phyloP scores from a whole-genome alignment of 2,888 invertebrate genomes.

The Trisateles emortualis region DNA sequence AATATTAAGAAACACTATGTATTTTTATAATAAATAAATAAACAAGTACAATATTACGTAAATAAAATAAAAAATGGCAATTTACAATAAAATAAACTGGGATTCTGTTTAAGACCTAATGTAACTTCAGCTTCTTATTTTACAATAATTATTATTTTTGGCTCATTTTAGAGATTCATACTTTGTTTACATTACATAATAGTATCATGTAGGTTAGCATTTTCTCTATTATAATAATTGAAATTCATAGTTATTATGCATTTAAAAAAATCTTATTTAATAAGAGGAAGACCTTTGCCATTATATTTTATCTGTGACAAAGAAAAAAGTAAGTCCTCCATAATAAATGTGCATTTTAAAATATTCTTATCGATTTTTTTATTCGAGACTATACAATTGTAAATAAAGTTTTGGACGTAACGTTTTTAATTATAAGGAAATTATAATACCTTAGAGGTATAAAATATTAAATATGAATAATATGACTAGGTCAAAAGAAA shows the following conservation, averaged over 20 bases:
- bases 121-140: constrained; percentile 26
- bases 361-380: constrained; percentile 27
- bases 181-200: constrained; percentile 25
- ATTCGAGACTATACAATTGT: constrained; percentile 48
- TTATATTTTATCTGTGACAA: constrained; percentile 35
- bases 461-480: constrained; percentile 28
- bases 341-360: constrained; percentile 44
- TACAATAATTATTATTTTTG: constrained; percentile 30
- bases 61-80: no score
- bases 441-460: constrained; percentile 40
- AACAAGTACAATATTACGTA: no score
- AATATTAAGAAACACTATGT: no score
- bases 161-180: constrained; percentile 35
- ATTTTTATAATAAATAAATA: no score
- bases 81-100: no score
- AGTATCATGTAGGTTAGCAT: constrained; percentile 35
- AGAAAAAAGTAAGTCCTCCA: constrained; percentile 42
- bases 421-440: constrained; percentile 35
- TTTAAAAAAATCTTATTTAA: constrained; percentile 47
- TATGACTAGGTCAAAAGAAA: constrained; percentile 46
- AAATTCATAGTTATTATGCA: constrained; percentile 47
- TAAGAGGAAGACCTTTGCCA: constrained; percentile 48
- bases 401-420: constrained; percentile 61
- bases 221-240: constrained; percentile 41
- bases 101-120: constrained; percentile 9